Percentiles rank a stretch among this genome's conserved stretches.
Evolutionary conservation across 2,797 vertebrate genomes (phyloP).

Genomic region (Clamator glandarius): DNA sequence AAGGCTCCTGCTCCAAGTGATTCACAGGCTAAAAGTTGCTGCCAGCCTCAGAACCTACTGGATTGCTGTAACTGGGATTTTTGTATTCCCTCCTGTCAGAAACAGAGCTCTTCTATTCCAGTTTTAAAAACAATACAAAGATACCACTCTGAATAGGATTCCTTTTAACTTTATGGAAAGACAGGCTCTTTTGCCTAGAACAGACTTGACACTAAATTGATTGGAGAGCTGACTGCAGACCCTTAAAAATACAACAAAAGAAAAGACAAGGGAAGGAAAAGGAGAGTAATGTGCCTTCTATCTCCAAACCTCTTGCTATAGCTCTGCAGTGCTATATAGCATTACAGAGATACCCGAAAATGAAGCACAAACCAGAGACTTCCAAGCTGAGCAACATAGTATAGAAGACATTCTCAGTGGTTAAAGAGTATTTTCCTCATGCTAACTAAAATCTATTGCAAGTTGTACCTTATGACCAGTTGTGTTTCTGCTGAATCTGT

Average conservation of each 20-base stretch:
- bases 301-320: neutral
- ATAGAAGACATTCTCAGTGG: neutral
- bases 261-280: neutral
- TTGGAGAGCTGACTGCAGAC: neutral
- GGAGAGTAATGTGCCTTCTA: accelerated
- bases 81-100: neutral
- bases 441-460: neutral
- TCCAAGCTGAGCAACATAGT: accelerated
- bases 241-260: neutral
- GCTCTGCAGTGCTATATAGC: slow-evolving; percentile 3
- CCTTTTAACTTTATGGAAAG: neutral
- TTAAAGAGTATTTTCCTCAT: neutral
- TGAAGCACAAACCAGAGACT: neutral
- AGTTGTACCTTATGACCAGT: neutral
- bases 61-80: neutral
- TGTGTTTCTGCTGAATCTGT: neutral
- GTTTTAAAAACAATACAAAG: neutral
- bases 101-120: neutral
- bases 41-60: neutral
- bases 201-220: neutral
- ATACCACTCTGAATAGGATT: neutral
- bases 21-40: slow-evolving; percentile 20
- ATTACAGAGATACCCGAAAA: neutral
- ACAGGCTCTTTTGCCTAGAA: neutral
- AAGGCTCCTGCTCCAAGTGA: neutral